These are phyloP conservation scores for Papilio dardanus DNA, from an alignment of 1,140 invertebrate species.

Conservation along the genomic window DNA sequence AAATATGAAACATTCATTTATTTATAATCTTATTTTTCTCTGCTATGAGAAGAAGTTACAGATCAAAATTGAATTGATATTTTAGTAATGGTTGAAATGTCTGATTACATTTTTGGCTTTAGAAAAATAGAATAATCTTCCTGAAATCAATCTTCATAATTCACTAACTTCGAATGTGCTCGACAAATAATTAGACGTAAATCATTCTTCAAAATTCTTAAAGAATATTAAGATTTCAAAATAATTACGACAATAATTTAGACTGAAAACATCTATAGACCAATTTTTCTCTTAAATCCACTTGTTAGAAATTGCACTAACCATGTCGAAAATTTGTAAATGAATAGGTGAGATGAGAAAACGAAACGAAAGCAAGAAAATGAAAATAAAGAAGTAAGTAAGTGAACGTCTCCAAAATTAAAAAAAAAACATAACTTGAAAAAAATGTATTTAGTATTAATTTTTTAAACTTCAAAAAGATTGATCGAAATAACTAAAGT, in stretches of 20 bases:
- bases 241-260: conserved; percentile 10
- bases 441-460: too few species aligned
- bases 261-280: conserved; percentile 28
- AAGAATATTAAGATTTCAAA: background rate
- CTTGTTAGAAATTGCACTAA: conserved; percentile 28
- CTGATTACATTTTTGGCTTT: background rate
- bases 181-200: background rate
- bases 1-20: too few species aligned
- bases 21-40: too few species aligned
- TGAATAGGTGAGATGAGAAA: background rate
- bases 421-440: too few species aligned
- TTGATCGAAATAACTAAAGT: too few species aligned
- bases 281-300: conserved; percentile 37
- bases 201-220: background rate
- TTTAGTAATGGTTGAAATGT: background rate
- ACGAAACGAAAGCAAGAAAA: background rate
- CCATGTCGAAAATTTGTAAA: conserved; percentile 28
- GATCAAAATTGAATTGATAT: background rate
- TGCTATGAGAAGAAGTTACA: too few species aligned
- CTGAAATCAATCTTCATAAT: background rate
- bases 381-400: too few species aligned
- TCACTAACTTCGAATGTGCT: background rate
- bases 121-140: background rate
- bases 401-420: too few species aligned
- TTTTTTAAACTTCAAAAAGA: too few species aligned